phyloP scores from a whole-genome alignment of 2,888 invertebrate genomes.

The Neoscelio sp. region DNA sequence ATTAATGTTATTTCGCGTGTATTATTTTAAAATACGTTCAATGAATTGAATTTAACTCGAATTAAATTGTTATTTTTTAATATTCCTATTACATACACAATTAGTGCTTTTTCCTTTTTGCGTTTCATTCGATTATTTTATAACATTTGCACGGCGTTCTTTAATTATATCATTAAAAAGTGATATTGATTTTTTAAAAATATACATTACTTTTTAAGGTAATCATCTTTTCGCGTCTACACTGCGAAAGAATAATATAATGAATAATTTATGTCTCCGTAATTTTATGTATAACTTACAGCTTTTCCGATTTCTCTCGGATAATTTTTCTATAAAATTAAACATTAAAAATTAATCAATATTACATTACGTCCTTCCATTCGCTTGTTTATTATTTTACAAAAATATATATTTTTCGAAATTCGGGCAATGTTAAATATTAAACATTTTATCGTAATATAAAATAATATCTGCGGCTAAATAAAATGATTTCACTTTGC shows the following conservation, averaged over 20 bases:
- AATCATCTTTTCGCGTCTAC: conserved; percentile 44
- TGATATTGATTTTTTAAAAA: conserved; percentile 48
- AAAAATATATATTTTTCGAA: conserved; percentile 27
- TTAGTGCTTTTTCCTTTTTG: conserved; percentile 50
- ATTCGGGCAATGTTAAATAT: conserved; percentile 3
- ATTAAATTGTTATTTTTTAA: conserved; percentile 41
- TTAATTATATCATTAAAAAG: conserved; percentile 34
- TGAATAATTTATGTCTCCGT: conserved; percentile 44
- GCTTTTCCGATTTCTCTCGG: conserved; percentile 32
- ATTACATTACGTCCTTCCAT: conserved; percentile 15
- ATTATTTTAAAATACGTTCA: conserved; percentile 49
- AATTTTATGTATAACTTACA: conserved; percentile 30
- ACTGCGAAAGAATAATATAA: conserved; percentile 33
- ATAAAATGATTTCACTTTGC: conserved; percentile 3
- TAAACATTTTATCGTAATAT: conserved; percentile 2
- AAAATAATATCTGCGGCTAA: conserved; percentile 13
- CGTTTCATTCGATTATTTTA: conserved; percentile 46
- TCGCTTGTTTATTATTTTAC: conserved; percentile 23
- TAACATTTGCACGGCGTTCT: conserved; percentile 44
- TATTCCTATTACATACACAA: conserved; percentile 49
- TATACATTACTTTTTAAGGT: conserved; percentile 42
- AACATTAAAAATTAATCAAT: conserved; percentile 29
- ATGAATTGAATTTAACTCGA: conserved; percentile 26
- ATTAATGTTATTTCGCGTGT: conserved; percentile 43
- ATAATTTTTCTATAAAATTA: conserved; percentile 26